These are phyloP conservation scores for Drosophila varians DNA, from an alignment of 1,140 invertebrate genomes.

Conservation along the genomic window DNA sequence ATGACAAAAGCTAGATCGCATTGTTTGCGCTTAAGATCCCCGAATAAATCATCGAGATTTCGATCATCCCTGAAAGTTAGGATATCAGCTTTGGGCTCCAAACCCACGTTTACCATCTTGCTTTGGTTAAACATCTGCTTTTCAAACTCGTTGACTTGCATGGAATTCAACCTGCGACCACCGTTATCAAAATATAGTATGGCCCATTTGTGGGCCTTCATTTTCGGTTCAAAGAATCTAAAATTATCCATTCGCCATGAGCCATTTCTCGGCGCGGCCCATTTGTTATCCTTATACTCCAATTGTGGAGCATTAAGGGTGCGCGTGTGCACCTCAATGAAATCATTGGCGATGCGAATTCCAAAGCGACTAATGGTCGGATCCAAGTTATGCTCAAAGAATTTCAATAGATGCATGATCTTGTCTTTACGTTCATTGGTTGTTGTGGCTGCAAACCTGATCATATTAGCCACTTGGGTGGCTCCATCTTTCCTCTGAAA, in stretches of 20 bases:
- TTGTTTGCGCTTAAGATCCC: conserved; percentile 40
- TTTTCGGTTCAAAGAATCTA: conserved; percentile 33
- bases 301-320: conserved; percentile 85
- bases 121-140: conserved; percentile 3
- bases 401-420: conserved; percentile 86
- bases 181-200: conserved; percentile 35
- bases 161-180: conserved; percentile 10
- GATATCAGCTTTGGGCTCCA: conserved; percentile 36
- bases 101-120: conserved; percentile 14
- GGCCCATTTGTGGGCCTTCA: conserved; percentile 64
- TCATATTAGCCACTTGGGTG: conserved; percentile 87
- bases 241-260: conserved; percentile 58
- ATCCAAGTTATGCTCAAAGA: conserved; percentile 84
- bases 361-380: conserved; percentile 86
- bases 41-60: conserved; percentile 38
- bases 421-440: conserved; percentile 86
- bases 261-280: conserved; percentile 25
- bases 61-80: conserved; percentile 29
- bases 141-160: conserved; percentile 20
- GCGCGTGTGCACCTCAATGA: conserved; percentile 86
- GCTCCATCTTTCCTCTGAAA: conserved; percentile 83
- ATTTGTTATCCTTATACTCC: conserved; percentile 78
- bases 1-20: conserved; percentile 84
- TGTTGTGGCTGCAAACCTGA: conserved; percentile 86
- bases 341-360: conserved; percentile 84